Evolutionary conservation across 2,113 vertebrate species (phyloP).

Genomic region (Microtus montanus): DNA sequence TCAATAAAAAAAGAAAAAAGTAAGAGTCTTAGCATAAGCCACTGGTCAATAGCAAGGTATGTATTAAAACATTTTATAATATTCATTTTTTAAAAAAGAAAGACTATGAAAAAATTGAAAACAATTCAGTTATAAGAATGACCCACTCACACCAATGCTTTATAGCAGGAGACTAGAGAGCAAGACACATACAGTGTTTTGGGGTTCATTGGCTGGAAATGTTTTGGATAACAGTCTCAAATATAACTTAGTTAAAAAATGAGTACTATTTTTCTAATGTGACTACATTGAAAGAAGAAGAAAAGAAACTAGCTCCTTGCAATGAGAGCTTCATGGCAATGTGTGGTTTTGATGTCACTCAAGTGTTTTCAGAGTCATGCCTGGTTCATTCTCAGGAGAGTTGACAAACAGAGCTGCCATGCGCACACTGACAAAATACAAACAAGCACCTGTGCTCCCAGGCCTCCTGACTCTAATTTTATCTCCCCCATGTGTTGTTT

Average conservation of each 20-base stretch:
- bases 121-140: slow-evolving; percentile 14
- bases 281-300: background rate
- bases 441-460: slow-evolving; percentile 44
- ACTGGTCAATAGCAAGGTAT: background rate
- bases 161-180: background rate
- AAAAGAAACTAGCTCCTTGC: background rate
- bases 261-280: background rate
- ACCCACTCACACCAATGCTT: background rate
- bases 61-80: background rate
- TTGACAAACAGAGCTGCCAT: background rate
- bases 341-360: background rate
- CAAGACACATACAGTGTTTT: background rate
- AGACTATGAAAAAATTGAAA: slow-evolving; percentile 39
- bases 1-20: too few relatives aligned
- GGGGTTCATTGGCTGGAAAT: background rate
- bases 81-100: background rate
- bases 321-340: background rate
- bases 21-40: background rate
- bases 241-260: slow-evolving; percentile 27
- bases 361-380: background rate
- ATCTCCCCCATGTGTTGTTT: slow-evolving; percentile 59
- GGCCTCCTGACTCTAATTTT: slow-evolving; percentile 45
- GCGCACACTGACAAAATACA: background rate
- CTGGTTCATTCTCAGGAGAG: background rate
- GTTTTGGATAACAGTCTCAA: background rate